These are phyloP conservation scores for Lasioglossum zephyrum DNA, from an alignment of 2,888 invertebrate genomes.

Conservation along the genomic window DNA sequence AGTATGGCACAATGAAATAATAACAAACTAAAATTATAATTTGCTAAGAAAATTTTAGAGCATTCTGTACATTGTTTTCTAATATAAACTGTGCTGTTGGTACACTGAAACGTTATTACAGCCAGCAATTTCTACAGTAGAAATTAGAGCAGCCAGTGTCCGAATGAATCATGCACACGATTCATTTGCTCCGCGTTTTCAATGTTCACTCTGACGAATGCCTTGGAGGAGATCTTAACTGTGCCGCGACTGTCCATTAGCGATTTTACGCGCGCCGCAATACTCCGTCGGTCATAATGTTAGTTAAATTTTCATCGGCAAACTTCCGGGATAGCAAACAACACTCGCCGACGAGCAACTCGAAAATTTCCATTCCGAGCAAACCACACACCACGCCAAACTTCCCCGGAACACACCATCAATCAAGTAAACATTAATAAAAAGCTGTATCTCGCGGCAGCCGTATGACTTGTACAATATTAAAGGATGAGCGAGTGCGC, in stretches of 20 bases:
- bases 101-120: background rate
- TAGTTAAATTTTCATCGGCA: conserved; percentile 13
- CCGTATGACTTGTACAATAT: background rate
- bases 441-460: background rate
- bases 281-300: background rate
- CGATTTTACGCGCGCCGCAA: background rate
- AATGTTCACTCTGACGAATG: background rate
- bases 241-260: background rate
- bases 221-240: background rate
- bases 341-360: background rate
- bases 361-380: background rate
- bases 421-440: background rate
- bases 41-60: background rate
- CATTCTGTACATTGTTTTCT: background rate
- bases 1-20: too few relatives aligned
- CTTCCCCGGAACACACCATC: background rate
- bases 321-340: background rate
- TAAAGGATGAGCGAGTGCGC: background rate
- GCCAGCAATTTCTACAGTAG: background rate
- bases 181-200: background rate
- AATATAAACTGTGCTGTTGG: background rate
- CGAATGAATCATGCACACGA: background rate
- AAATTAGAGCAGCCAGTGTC: background rate
- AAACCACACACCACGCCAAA: background rate
- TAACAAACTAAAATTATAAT: background rate